Evolutionary conservation across 2,888 invertebrate genomes (phyloP), one percentile per base, ranked within the genome.

Genomic region (Plutella xylostella): DNA sequence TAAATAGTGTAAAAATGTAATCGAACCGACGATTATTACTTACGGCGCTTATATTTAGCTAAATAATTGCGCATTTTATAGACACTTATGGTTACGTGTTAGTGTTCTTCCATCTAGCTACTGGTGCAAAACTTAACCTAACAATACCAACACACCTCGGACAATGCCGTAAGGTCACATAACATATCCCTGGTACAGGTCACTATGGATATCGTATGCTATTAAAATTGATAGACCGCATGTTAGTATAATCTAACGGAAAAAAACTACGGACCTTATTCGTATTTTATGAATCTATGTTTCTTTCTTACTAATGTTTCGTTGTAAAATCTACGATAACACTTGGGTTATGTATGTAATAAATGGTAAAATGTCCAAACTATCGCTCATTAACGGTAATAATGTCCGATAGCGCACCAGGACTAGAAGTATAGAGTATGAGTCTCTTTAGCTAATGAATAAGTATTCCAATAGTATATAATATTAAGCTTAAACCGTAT

Each of bases 301-400:
- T 30, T 17, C 21, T 19, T 42, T 19, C 15, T 38, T 34, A 42
- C 11, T 34, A 34, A 42, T 3, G 11, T 69, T 79, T 79, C 78
- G 78, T 79, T 79, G 78, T 78, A 78, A 75, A 76, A 75, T 73
- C 73, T 75, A 75, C 72, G 53, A 63, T 74, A 74, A 78, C 75
- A 72, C 18, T 25, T 39, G 39, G 15, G 17, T 25, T 25, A 17
- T 9, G 21, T 22, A 11, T n/a, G n/a, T n/a, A n/a, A n/a, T n/a
- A n/a, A n/a, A n/a, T n/a, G n/a, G n/a, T n/a, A n/a, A n/a, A n/a
- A n/a, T n/a, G n/a, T n/a, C n/a, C n/a, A n/a, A n/a, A n/a, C n/a
- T n/a, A n/a, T n/a, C n/a, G n/a, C n/a, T n/a, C n/a, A n/a, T n/a
- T n/a, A n/a, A n/a, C n/a, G n/a, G n/a, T n/a, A n/a, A n/a, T n/a